phyloP scores from a whole-genome alignment of 2,888 invertebrate species.

The Aphidius colemani region DNA sequence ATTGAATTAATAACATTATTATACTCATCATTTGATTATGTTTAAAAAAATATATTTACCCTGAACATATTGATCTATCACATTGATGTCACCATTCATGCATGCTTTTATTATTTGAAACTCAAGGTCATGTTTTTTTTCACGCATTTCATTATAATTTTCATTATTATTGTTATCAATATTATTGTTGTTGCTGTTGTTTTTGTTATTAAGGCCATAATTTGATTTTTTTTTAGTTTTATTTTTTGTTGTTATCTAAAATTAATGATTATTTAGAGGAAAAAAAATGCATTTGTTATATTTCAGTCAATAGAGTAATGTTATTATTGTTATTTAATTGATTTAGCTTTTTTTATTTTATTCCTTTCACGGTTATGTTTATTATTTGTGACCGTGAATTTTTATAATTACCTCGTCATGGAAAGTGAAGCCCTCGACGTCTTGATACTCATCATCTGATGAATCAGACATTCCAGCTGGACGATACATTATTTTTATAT shows the following conservation, averaged over 20 bases:
- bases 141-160: slow-evolving; percentile 1
- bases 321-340: too few relatives aligned
- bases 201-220: too few relatives aligned
- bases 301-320: too few relatives aligned
- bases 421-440: slow-evolving; percentile 31
- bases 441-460: slow-evolving; percentile 29
- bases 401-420: slow-evolving; percentile 22
- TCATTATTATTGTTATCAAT: slow-evolving; percentile 6
- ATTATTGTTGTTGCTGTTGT: background rate
- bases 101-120: slow-evolving; percentile 45
- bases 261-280: too few relatives aligned
- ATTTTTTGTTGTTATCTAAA: too few relatives aligned
- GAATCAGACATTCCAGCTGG: slow-evolving; percentile 39
- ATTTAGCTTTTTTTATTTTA: too few relatives aligned
- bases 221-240: too few relatives aligned
- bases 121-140: slow-evolving; percentile 35
- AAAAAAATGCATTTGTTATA: too few relatives aligned
- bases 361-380: too few relatives aligned
- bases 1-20: background rate
- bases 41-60: slow-evolving; percentile 36
- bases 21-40: too few relatives aligned
- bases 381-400: background rate
- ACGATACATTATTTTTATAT: slow-evolving; percentile 30
- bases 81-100: slow-evolving; percentile 38
- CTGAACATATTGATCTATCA: slow-evolving; percentile 42